Conservation (phyloP, 1,140 invertebrate genomes). For the Scaptodrosophila lebanonensis region DNA sequence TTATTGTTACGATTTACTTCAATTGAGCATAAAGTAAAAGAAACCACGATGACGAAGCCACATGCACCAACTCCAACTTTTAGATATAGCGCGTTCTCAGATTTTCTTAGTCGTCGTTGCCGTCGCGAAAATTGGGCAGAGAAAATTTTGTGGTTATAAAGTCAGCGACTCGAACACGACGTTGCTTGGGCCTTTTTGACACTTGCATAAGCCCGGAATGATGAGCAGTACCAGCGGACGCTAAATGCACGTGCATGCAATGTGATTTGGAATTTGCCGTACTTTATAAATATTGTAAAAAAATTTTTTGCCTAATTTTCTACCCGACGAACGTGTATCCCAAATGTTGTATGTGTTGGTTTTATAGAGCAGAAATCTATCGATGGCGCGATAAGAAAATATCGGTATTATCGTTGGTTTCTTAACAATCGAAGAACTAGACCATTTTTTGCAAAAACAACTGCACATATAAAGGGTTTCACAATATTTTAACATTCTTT, state of each 20-base stretch:
- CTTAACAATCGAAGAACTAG: no score
- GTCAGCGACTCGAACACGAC: slow-evolving; percentile 27
- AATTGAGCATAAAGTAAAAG: slow-evolving; percentile 20
- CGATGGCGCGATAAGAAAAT: no score
- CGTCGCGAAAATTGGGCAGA: slow-evolving; percentile 44
- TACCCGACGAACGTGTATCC: no score
- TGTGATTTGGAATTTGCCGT: slow-evolving; percentile 34
- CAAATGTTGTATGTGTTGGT: no score
- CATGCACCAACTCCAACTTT: slow-evolving; percentile 16
- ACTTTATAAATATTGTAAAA: slow-evolving; percentile 47
- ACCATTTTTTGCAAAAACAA: no score
- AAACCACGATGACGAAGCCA: slow-evolving; percentile 33
- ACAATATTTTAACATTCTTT: no score
- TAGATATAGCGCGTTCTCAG: slow-evolving; percentile 18
- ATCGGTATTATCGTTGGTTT: no score
- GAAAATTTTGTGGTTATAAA: slow-evolving; percentile 71
- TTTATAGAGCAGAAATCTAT: no score
- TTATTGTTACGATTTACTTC: slow-evolving; percentile 21
- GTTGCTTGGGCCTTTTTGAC: slow-evolving; percentile 1
- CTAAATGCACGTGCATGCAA: slow-evolving; percentile 64
- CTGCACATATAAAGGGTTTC: no score
- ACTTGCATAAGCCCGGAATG: slow-evolving; percentile 40
- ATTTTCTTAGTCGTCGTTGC: slow-evolving; percentile 20
- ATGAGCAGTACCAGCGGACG: slow-evolving; percentile 32
- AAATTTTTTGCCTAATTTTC: slow-evolving; percentile 14